phyloP scores from a whole-genome alignment of 2,113 vertebrate species.

The Falcunculus frontatus region DNA sequence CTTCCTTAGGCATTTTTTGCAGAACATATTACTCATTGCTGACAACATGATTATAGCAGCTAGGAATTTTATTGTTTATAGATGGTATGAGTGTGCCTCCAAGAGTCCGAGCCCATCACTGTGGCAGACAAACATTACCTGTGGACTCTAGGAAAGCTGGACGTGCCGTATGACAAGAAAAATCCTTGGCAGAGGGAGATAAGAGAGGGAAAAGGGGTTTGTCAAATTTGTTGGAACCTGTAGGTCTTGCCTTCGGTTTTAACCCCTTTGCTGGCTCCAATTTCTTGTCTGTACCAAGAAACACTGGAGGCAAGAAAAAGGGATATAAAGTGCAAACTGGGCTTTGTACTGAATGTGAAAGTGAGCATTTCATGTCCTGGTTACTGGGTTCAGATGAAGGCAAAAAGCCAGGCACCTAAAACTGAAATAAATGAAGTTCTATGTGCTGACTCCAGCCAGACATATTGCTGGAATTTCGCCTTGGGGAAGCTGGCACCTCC shows the following conservation, averaged over 20 bases:
- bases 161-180: neutral
- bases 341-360: neutral
- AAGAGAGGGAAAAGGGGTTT: neutral
- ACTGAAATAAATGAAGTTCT: neutral
- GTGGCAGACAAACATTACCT: neutral
- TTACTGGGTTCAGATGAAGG: neutral
- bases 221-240: neutral
- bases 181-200: neutral
- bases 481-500: neutral
- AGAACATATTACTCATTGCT: neutral
- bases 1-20: neutral
- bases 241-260: neutral
- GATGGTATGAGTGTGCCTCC: neutral
- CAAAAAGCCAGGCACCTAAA: neutral
- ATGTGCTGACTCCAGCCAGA: neutral
- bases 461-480: neutral
- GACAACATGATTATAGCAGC: neutral
- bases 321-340: neutral
- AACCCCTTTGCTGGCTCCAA: neutral
- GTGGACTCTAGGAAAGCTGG: neutral
- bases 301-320: rapidly evolving
- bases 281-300: neutral
- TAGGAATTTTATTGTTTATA: neutral
- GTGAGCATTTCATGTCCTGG: neutral
- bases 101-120: neutral